These are phyloP conservation scores for Drosophila ohnishii DNA, from an alignment of 1,140 invertebrate genomes.

Conservation along the genomic window DNA sequence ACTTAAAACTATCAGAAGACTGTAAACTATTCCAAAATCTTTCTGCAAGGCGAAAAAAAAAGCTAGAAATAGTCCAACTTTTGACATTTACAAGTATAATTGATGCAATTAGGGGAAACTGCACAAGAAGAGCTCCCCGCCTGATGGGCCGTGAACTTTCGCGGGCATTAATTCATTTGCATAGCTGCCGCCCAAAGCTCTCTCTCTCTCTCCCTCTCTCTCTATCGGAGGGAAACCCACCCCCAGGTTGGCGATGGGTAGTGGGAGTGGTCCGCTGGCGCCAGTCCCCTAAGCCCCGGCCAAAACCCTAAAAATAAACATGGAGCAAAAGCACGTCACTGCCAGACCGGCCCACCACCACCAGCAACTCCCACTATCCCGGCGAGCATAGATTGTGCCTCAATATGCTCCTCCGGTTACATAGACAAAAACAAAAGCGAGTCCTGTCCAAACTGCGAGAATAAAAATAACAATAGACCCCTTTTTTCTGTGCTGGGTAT, in stretches of 20 bases:
- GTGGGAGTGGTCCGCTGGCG: constrained; percentile 40
- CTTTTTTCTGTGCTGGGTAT: constrained; percentile 3
- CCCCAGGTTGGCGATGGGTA: background rate
- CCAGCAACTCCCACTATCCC: constrained; percentile 8
- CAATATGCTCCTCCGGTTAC: constrained; percentile 56
- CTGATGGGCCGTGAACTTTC: constrained; percentile 17
- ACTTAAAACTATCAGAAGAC: no score
- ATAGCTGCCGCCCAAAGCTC: constrained; percentile 34
- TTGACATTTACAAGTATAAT: constrained; percentile 33
- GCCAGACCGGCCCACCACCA: constrained; percentile 9
- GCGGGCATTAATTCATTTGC: constrained; percentile 51
- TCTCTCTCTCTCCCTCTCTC: background rate
- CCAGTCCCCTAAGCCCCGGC: constrained; percentile 37
- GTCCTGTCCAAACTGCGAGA: constrained; percentile 10
- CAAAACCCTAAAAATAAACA: constrained; percentile 69
- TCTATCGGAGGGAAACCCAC: background rate
- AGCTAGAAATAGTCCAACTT: constrained; percentile 1
- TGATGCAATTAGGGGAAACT: constrained; percentile 38
- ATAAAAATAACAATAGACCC: constrained; percentile 37
- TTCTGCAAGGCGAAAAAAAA: background rate
- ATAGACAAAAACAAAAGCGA: constrained; percentile 16
- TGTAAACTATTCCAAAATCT: background rate
- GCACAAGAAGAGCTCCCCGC: constrained; percentile 11
- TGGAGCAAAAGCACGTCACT: constrained; percentile 43
- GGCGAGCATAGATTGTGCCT: constrained; percentile 49